Base-by-base conservation (phyloP, 2,113 vertebrate species). In the Toxotes chatareus region DNA sequence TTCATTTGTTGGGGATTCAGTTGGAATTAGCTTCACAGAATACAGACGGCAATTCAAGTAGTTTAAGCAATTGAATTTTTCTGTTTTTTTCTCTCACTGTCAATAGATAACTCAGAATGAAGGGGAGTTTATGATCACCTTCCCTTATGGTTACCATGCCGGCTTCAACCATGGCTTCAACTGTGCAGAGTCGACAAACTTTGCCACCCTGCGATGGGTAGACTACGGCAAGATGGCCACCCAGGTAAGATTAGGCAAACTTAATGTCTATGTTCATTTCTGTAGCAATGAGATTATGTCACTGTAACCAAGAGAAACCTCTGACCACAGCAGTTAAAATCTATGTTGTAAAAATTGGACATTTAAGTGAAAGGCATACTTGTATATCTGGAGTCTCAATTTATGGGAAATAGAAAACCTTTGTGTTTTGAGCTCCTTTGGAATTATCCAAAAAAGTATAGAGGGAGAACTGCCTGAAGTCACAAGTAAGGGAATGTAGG, bases 81-180 rank as follows among this genome's bases (percentile, higher is more conserved):
- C 12, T 19, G 1, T 49, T 44, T 31, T 51, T 31, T 21, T 27
- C 5, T 13, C 8, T 53, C 19, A 79, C 0, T 80, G 0, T 70
- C 5, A 75, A 84, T 93, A 99, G 98, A 96, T 99, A 87, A 99
- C 98, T 1, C 98, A 99, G 89, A 97, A 99, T 46, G 98, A 97
- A 0, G 98, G 98, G 0, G 98, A 99, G 88, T 99, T 99, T 10
- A 99, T 99, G 97, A 90, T 99, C 72, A 99, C 98, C 0, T 99
- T 99, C 76, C 98, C 98, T 2, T 99, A 99, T 0, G 98, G 98
- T 56, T 99, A 99, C 93, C 98, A 99, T 0, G 98, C 98, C 0
- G 98, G 98, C 32, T 99, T 99, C 93, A 99, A 99, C 27, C 98
- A 99, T 0, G 98, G 98, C 40, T 99, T 99, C 96, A 99, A 99